A percentile compares a stretch with the other conserved stretches of the same genome.
Conservation (phyloP, 2,113 vertebrate genomes). For the Microcebus griseorufus region DNA sequence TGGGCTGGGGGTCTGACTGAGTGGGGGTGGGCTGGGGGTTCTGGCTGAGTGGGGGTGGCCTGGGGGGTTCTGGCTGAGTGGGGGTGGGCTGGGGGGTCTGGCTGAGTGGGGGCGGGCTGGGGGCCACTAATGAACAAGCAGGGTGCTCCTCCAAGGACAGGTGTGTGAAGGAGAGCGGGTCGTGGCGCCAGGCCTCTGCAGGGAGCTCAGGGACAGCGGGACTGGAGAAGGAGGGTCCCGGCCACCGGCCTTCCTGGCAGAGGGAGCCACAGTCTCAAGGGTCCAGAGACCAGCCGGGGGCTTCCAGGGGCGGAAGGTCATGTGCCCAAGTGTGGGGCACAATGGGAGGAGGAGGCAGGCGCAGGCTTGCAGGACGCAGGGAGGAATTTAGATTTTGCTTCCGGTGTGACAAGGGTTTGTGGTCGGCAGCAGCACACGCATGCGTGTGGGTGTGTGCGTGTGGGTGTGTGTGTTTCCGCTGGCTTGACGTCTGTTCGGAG, state of each 20-base stretch:
- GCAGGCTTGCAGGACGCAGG: too few relatives aligned
- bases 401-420: background rate
- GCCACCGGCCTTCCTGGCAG: background rate
- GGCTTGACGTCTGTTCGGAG: background rate
- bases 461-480: fast-evolving
- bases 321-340: background rate
- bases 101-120: background rate
- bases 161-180: fast-evolving
- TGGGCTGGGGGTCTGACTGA: too few relatives aligned
- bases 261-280: background rate
- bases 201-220: background rate
- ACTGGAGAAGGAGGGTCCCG: too few relatives aligned
- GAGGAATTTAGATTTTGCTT: background rate
- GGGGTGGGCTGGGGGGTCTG: too few relatives aligned
- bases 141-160: background rate
- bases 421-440: fast-evolving
- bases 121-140: background rate
- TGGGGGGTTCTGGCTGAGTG: too few relatives aligned
- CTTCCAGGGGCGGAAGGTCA: too few relatives aligned
- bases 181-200: fast-evolving
- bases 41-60: too few relatives aligned
- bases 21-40: too few relatives aligned
- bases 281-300: fast-evolving
- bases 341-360: background rate
- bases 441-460: fast-evolving